Conservation (phyloP, 2,797 vertebrate species). For the Florisuga fusca region DNA sequence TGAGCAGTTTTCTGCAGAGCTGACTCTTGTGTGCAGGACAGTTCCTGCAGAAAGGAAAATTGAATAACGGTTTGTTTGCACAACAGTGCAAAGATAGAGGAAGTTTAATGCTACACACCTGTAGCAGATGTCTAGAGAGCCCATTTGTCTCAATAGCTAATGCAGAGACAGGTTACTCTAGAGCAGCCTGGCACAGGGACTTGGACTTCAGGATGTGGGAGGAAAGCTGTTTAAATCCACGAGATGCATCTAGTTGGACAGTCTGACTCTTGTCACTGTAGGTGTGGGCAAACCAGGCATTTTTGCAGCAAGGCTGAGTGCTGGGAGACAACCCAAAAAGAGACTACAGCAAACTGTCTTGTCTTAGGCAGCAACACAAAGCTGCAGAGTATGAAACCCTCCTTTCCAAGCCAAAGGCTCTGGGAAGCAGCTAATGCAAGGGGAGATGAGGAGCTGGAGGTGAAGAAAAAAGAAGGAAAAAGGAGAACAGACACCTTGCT, state of each 20-base stretch:
- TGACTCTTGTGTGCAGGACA: not conserved
- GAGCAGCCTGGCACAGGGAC: fast-evolving
- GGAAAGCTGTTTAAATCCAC: not conserved
- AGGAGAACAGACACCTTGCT: not conserved
- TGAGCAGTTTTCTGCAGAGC: not conserved
- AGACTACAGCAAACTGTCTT: not conserved
- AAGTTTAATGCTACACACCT: not conserved
- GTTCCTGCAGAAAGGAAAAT: not conserved
- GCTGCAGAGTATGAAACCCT: fast-evolving
- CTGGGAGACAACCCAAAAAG: not conserved
- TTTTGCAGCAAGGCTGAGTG: fast-evolving
- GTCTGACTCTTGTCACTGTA: not conserved
- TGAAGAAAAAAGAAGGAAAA: not conserved
- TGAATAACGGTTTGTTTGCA: not conserved
- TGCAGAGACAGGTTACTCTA: not conserved
- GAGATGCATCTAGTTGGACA: not conserved
- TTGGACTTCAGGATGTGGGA: not conserved
- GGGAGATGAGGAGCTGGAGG: not conserved
- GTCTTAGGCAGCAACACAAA: not conserved
- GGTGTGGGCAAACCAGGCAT: not conserved
- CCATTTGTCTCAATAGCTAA: not conserved
- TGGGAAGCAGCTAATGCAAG: not conserved
- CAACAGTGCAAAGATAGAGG: not conserved
- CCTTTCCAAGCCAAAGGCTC: not conserved
- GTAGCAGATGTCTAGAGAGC: not conserved